Percentiles rank a stretch among this genome's conserved stretches.
Conservation (phyloP, 2,888 invertebrate species). For the Chouioia cunea region DNA sequence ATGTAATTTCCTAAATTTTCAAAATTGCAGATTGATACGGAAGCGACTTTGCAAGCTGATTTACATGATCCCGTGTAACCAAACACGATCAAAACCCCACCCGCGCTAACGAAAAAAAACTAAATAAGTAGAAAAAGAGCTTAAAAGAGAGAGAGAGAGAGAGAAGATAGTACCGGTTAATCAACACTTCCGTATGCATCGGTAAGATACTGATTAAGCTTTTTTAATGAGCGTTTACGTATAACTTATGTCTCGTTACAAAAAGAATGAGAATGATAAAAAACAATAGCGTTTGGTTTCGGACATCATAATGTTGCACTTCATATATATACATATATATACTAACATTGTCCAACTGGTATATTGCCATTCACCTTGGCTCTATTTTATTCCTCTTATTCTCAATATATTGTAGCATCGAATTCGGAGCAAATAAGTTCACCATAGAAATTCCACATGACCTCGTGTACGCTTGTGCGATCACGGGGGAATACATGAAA, state of each 20-base stretch:
- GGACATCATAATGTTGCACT: neutral
- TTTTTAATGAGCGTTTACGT: constrained; percentile 18
- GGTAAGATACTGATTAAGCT: constrained; percentile 9
- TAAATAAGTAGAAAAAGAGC: neutral
- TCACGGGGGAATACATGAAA: constrained; percentile 39
- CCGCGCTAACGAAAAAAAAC: neutral
- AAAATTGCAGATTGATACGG: no score
- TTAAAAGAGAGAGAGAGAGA: no score
- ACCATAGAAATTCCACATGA: constrained; percentile 21
- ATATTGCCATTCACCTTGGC: constrained; percentile 4
- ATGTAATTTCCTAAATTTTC: no score
- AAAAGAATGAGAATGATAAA: constrained; percentile 2
- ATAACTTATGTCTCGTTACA: constrained; percentile 25
- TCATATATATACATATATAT: neutral
- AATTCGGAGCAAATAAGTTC: neutral
- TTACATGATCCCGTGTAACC: no score
- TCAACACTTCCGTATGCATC: constrained; percentile 5
- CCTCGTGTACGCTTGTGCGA: constrained; percentile 31
- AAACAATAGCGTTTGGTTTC: constrained; percentile 22
- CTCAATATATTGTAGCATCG: no score
- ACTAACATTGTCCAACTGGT: neutral
- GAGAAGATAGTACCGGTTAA: neutral
- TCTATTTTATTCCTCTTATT: neutral
- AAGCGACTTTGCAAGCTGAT: no score
- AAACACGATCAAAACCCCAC: no score